Evolutionary conservation across 2,113 vertebrate species (phyloP).

Genomic region (Pungitius pungitius): DNA sequence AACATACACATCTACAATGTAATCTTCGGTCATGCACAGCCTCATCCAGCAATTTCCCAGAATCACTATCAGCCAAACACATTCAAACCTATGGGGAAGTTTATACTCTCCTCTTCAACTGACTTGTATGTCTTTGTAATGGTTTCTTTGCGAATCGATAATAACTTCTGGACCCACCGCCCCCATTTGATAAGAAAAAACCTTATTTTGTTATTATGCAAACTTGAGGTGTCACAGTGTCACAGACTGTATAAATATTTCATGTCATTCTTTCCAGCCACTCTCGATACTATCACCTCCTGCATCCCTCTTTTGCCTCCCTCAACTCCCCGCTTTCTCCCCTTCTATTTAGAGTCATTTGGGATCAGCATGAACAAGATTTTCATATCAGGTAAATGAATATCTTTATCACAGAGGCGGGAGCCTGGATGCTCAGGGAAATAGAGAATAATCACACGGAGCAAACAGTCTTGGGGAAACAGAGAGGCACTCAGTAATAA

Average conservation of each 20-base stretch:
- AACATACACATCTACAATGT: conserved; percentile 1
- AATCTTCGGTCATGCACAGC: not conserved
- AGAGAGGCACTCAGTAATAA: conserved; percentile 69
- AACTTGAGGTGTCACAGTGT: conserved; percentile 49
- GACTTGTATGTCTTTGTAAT: conserved; percentile 15
- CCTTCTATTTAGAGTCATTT: conserved; percentile 67
- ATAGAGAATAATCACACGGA: conserved; percentile 75
- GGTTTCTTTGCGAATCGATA: conserved; percentile 33
- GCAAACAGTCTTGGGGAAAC: conserved; percentile 74
- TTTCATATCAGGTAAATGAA: conserved; percentile 79
- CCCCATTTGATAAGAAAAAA: conserved; percentile 26
- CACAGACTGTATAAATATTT: conserved; percentile 66
- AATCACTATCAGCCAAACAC: conserved; percentile 13
- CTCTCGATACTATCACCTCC: conserved; percentile 35
- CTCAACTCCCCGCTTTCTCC: conserved; percentile 35
- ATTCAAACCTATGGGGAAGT: conserved; percentile 23
- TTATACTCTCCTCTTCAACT: conserved; percentile 14
- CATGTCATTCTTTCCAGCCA: conserved; percentile 52
- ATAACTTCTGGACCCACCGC: not conserved
- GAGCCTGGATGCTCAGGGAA: conserved; percentile 58
- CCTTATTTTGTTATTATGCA: conserved; percentile 53
- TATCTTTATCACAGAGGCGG: conserved; percentile 75
- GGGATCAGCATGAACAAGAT: conserved; percentile 72
- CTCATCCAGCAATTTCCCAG: conserved; percentile 21
- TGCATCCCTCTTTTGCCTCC: conserved; percentile 16